Conservation (phyloP, 2,888 invertebrate genomes). For the Gonocerus acuteangulatus region DNA sequence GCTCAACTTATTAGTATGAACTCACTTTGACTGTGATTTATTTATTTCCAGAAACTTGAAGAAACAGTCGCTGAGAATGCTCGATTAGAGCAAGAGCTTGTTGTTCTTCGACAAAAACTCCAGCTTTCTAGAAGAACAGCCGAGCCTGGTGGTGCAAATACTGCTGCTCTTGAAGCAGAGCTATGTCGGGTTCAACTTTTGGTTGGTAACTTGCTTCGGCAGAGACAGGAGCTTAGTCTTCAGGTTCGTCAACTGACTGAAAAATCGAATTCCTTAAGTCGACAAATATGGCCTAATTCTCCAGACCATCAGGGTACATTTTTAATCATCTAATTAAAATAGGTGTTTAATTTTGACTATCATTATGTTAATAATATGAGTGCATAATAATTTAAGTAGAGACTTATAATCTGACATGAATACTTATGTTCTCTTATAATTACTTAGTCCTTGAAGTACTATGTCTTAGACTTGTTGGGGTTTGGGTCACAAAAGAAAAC, state of each 20-base stretch:
- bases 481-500: no score
- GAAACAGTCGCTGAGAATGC: slow-evolving; percentile 87
- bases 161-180: slow-evolving; percentile 50
- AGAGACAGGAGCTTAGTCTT: slow-evolving; percentile 75
- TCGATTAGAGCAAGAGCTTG: slow-evolving; percentile 76
- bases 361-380: no score
- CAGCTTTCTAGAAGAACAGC: slow-evolving; percentile 62
- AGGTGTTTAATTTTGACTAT: no score
- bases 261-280: slow-evolving; percentile 62
- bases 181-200: slow-evolving; percentile 73
- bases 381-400: no score
- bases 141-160: slow-evolving; percentile 42
- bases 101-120: slow-evolving; percentile 73
- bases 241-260: slow-evolving; percentile 79
- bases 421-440: no score
- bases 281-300: slow-evolving; percentile 51
- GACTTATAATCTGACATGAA: no score
- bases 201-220: slow-evolving; percentile 76
- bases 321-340: no score
- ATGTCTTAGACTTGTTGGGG: no score
- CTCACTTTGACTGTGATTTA: background rate
- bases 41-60: slow-evolving; percentile 75
- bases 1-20: background rate
- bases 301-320: slow-evolving; percentile 15
- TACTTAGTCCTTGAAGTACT: no score